Evolutionary conservation across 2,888 invertebrate species (phyloP), one percentile per base, ranked within the genome.

Genomic region (Scaptomyza caliginosa): DNA sequence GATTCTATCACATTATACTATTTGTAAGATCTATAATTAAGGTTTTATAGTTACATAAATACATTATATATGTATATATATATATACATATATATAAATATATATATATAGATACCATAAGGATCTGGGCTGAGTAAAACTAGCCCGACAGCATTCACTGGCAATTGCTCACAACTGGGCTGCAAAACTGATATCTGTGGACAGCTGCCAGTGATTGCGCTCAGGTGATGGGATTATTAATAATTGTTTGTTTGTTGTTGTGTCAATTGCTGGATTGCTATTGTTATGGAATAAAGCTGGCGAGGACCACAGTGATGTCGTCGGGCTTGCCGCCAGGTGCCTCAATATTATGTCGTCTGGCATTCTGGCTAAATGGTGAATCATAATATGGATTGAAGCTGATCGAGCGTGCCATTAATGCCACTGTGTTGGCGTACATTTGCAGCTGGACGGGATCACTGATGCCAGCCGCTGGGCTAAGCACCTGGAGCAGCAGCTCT

Each of bases 291-390:
- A 65, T 45, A 8, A 67, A 51, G 45, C 60, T 67, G 0, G 84
- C 76, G 48, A 80, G n/a, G 0, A 80, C 7, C n/a, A 83, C 64
- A 1, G 80, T 86, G 0, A 99, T 98, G 93, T 99, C 99, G 91
- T 99, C 99, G 68, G 98, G 98, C 92, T 99, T 99, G 56, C 99
- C 98, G 91, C 99, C 98, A 96, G 93, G 50, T 96, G 92, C 98
- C 97, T 21, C 98, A 19, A 79, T 64, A 8, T 79, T 68, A 11
- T 59, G 45, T 1, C 21, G 56, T 2, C 67, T 42, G 2, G 83
- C 86, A 42, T 70, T 58, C 26, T 57, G 56, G 10, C 45, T 69
- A 4, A 83, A 79, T 0, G 83, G 98, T 56, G 98, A 98, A 93
- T 97, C 94, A 89, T 97, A 97, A 86, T 95, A 95, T 80, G 96